phyloP scores from a whole-genome alignment of 2,888 invertebrate species.

The Polyommatus iphigenia region DNA sequence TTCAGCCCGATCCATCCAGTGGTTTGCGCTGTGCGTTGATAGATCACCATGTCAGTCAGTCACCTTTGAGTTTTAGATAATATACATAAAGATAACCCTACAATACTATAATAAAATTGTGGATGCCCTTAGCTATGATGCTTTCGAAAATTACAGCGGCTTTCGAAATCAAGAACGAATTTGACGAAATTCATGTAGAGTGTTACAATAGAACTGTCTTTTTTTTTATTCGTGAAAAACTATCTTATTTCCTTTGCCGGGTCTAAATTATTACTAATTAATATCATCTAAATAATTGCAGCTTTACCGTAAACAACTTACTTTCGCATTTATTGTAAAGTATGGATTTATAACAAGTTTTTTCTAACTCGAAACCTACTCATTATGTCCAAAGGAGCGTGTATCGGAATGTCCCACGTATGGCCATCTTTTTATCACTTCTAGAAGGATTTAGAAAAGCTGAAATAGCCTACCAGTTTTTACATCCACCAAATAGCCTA shows the following conservation, averaged over 20 bases:
- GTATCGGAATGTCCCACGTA: slow-evolving; percentile 5
- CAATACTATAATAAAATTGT: too few relatives aligned
- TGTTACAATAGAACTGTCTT: background rate
- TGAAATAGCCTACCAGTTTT: slow-evolving; percentile 63
- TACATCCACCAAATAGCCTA: slow-evolving; percentile 67
- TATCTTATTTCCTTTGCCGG: background rate
- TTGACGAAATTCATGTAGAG: too few relatives aligned
- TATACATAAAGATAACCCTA: too few relatives aligned
- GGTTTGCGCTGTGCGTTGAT: too few relatives aligned
- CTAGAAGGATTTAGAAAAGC: slow-evolving; percentile 11
- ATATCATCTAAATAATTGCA: background rate
- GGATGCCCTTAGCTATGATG: too few relatives aligned
- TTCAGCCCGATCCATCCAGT: too few relatives aligned
- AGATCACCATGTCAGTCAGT: too few relatives aligned
- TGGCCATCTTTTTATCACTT: slow-evolving; percentile 34
- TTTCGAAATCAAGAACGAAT: too few relatives aligned
- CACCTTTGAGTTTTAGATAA: too few relatives aligned
- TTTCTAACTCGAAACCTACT: background rate
- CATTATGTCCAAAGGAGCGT: background rate
- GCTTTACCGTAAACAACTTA: background rate
- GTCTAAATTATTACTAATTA: background rate
- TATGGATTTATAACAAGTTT: background rate
- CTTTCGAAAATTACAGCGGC: too few relatives aligned
- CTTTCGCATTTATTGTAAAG: background rate
- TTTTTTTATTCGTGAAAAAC: background rate